Evolutionary conservation across 2,113 vertebrate genomes (phyloP).

Genomic region (Cynocephalus volans): DNA sequence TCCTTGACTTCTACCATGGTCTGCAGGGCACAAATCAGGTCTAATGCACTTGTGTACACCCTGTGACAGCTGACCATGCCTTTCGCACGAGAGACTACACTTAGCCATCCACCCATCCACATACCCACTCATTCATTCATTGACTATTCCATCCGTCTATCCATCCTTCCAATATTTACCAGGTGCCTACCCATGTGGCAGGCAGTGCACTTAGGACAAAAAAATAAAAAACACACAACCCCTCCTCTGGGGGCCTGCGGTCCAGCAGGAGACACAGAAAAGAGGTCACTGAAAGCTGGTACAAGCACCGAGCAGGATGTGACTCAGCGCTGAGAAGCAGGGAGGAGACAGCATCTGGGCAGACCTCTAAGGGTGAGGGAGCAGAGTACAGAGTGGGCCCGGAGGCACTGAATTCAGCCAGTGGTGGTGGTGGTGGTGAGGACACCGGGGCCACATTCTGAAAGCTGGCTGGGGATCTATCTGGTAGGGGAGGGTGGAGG

Average conservation of each 20-base stretch:
- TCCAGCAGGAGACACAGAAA: neutral
- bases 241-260: neutral
- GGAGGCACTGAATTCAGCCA: neutral
- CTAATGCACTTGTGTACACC: neutral
- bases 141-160: neutral
- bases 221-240: neutral
- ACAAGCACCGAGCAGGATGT: fast-evolving
- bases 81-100: neutral
- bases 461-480: neutral
- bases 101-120: neutral
- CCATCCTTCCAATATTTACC: fast-evolving
- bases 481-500: too few species aligned
- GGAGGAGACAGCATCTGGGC: neutral
- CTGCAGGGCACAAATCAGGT: neutral
- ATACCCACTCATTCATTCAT: too few species aligned
- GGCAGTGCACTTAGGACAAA: too few species aligned
- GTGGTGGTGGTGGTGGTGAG: neutral
- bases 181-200: neutral
- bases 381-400: neutral
- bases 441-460: neutral
- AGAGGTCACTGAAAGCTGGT: neutral
- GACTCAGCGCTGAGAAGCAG: neutral
- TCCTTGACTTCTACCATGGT: fast-evolving
- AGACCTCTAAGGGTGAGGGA: neutral
- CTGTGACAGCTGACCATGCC: neutral